phyloP scores from a whole-genome alignment of 1,140 invertebrate genomes.

The Leptinotarsa defecta region DNA sequence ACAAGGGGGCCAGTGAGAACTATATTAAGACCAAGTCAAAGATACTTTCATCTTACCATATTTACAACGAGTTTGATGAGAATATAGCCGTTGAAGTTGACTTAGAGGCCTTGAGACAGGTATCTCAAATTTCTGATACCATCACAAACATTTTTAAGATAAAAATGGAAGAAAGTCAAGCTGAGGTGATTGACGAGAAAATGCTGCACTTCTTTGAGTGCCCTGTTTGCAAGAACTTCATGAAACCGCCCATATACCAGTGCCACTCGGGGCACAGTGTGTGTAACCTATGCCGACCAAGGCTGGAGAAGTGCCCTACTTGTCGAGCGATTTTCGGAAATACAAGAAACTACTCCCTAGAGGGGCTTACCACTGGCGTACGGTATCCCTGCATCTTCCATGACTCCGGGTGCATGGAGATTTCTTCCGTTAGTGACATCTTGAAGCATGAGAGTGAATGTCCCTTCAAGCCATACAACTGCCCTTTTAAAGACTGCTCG shows the following conservation, averaged over 20 bases:
- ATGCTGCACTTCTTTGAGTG: conserved; percentile 60
- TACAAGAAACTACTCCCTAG: conserved; percentile 77
- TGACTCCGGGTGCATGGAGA: conserved; percentile 42
- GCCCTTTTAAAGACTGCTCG: conserved; percentile 42
- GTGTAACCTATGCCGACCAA: conserved; percentile 72
- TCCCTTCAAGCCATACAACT: conserved; percentile 43
- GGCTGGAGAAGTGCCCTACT: conserved; percentile 71
- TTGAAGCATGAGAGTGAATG: conserved; percentile 45
- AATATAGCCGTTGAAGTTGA: conserved; percentile 39
- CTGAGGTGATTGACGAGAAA: conserved; percentile 38
- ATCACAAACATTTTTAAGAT: conserved; percentile 43
- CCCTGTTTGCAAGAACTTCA: conserved; percentile 77
- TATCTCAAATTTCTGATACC: conserved; percentile 35
- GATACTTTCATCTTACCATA: conserved; percentile 36
- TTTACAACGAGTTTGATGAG: conserved; percentile 37
- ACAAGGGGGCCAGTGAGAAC: conserved; percentile 39
- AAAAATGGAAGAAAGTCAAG: conserved; percentile 30
- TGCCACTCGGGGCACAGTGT: conserved; percentile 81
- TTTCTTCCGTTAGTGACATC: conserved; percentile 35
- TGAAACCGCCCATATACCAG: conserved; percentile 74
- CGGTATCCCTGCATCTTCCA: conserved; percentile 45
- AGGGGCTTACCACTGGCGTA: conserved; percentile 60
- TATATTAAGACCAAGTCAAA: conserved; percentile 41
- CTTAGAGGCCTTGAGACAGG: conserved; percentile 37
- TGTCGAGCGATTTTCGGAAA: conserved; percentile 75